A percentile compares a stretch with the other conserved stretches of the same genome.
phyloP scores from a whole-genome alignment of 2,888 invertebrate species.

The Camponotus fellah region DNA sequence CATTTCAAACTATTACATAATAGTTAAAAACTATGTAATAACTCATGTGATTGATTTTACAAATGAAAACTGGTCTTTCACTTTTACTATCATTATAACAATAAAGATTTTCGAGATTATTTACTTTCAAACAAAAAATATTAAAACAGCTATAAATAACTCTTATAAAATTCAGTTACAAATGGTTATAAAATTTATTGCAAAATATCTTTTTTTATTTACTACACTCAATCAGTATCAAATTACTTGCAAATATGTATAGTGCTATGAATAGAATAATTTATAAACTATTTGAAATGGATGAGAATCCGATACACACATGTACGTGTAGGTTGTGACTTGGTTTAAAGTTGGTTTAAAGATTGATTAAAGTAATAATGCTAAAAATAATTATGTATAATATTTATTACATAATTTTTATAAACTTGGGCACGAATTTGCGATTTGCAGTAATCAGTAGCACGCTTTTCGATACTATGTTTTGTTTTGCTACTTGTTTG shows the following conservation, averaged over 20 bases:
- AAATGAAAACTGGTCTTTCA: conserved; percentile 53
- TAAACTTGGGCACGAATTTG: conserved; percentile 66
- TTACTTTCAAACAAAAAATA: conserved; percentile 52
- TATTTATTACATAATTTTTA: conserved; percentile 73
- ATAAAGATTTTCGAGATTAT: conserved; percentile 27
- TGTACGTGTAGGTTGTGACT: conserved; percentile 84
- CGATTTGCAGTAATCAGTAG: conserved; percentile 66
- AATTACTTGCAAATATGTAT: conserved; percentile 72
- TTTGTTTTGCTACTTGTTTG: conserved; percentile 44
- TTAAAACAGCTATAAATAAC: conserved; percentile 47
- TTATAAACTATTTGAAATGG: conserved; percentile 66
- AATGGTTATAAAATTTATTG: conserved; percentile 58
- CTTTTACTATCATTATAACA: conserved; percentile 49
- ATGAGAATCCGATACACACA: conserved; percentile 73
- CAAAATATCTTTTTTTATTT: conserved; percentile 76
- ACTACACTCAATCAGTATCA: conserved; percentile 73
- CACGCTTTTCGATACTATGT: conserved; percentile 56
- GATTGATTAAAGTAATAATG: conserved; percentile 74
- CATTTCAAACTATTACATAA: conserved; percentile 59
- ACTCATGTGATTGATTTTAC: conserved; percentile 56
- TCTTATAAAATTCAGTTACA: conserved; percentile 66
- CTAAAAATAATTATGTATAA: conserved; percentile 78
- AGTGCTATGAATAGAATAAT: conserved; percentile 70
- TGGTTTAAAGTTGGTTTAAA: conserved; percentile 79
- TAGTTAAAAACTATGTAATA: conserved; percentile 52